phyloP scores from a whole-genome alignment of 2,888 invertebrate genomes.

The Cactoblastis cactorum region DNA sequence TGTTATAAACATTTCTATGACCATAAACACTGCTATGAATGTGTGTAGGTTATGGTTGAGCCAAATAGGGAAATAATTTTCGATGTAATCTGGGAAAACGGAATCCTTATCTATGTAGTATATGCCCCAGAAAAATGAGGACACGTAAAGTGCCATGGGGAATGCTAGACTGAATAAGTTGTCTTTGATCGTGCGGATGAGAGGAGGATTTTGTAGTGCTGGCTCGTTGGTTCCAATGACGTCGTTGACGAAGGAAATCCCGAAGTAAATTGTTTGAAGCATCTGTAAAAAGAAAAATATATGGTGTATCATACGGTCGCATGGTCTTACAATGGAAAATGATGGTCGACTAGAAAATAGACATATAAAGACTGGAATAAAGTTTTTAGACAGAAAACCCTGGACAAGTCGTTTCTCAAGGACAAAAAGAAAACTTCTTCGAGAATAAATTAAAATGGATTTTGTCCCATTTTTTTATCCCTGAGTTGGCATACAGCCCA shows the following conservation, averaged over 20 bases:
- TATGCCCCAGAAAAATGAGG: slow-evolving; percentile 91
- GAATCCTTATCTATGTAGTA: slow-evolving; percentile 91
- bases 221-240: slow-evolving; percentile 84
- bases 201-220: slow-evolving; percentile 76
- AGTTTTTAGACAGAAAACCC: no score
- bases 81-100: slow-evolving; percentile 89
- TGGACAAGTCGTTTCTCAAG: no score
- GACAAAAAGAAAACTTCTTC: no score
- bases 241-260: slow-evolving; percentile 86
- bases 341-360: background rate
- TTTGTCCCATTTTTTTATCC: no score
- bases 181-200: slow-evolving; percentile 84
- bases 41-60: slow-evolving; percentile 94
- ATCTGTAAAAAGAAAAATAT: slow-evolving; percentile 72
- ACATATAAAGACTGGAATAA: no score
- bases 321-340: background rate
- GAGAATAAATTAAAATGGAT: no score
- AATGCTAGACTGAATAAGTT: slow-evolving; percentile 84
- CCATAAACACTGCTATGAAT: slow-evolving; percentile 85
- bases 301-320: background rate
- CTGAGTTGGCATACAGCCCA: no score
- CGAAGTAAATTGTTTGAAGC: slow-evolving; percentile 87
- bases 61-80: slow-evolving; percentile 91
- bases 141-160: slow-evolving; percentile 88
- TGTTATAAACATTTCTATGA: slow-evolving; percentile 85